Conservation (phyloP, 2,797 vertebrate genomes). For the Molothrus aeneus region DNA sequence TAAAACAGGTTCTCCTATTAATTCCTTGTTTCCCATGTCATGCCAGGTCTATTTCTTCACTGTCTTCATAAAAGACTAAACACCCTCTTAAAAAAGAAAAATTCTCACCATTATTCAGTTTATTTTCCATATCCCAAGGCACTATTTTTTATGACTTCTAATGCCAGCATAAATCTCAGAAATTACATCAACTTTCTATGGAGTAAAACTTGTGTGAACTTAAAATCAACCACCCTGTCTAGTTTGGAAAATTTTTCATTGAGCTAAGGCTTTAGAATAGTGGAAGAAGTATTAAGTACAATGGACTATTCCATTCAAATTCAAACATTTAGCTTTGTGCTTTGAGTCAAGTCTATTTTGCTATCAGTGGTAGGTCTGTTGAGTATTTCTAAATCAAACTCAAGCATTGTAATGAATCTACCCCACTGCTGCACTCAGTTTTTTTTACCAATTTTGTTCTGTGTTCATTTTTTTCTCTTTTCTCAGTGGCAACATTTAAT, state of each 20-base stretch:
- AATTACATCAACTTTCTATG: slow-evolving; percentile 44
- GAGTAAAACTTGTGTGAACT: slow-evolving; percentile 39
- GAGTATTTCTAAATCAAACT: neutral
- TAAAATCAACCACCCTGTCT: slow-evolving; percentile 10
- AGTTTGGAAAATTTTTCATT: slow-evolving; percentile 14
- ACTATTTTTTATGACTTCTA: slow-evolving; percentile 32
- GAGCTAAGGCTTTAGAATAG: slow-evolving; percentile 4
- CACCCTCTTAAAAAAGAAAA: slow-evolving; percentile 31
- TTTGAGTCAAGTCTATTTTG: neutral
- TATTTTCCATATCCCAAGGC: slow-evolving; percentile 47
- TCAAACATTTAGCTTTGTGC: neutral
- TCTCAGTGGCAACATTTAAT: neutral
- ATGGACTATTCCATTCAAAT: neutral
- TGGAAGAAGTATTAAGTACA: slow-evolving; percentile 11
- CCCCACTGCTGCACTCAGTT: neutral
- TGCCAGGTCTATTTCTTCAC: neutral
- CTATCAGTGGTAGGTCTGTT: neutral
- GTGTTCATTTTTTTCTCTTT: rapidly evolving
- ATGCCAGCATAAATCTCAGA: slow-evolving; percentile 44
- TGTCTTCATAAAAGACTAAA: slow-evolving; percentile 25
- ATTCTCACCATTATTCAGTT: neutral
- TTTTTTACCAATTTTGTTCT: neutral
- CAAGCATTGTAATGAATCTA: neutral
- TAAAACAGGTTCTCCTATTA: neutral
- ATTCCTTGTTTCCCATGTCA: neutral